Evolutionary conservation across 2,888 invertebrate species (phyloP).

Genomic region (Pheosia gnoma): DNA sequence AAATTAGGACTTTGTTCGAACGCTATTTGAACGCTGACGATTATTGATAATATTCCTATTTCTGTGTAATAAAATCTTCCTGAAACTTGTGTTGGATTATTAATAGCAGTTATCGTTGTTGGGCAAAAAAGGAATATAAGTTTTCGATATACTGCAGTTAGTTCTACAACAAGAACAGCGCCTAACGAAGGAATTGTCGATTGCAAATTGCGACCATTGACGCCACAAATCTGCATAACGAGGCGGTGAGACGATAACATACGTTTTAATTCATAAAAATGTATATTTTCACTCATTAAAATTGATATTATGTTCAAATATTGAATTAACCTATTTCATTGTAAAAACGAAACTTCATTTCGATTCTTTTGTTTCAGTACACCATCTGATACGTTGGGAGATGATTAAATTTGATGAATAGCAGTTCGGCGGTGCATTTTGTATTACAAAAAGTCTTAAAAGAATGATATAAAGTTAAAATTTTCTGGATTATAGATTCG

Average conservation of each 20-base stretch:
- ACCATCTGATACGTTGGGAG: constrained; percentile 44
- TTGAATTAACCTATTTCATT: constrained; percentile 70
- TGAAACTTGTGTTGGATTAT: constrained; percentile 40
- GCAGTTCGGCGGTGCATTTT: constrained; percentile 39
- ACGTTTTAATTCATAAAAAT: constrained; percentile 58
- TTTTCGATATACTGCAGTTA: constrained; percentile 62
- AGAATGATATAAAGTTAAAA: constrained; percentile 39
- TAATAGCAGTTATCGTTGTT: constrained; percentile 37
- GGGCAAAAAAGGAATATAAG: constrained; percentile 73
- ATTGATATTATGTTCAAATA: constrained; percentile 50
- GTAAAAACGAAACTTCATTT: constrained; percentile 75
- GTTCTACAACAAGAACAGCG: constrained; percentile 50
- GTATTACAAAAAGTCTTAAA: constrained; percentile 38
- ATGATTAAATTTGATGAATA: constrained; percentile 45
- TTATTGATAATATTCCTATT: constrained; percentile 58
- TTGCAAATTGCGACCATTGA: constrained; percentile 55
- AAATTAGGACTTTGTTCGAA: constrained; percentile 72
- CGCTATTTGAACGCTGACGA: constrained; percentile 55
- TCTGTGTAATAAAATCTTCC: constrained; percentile 45
- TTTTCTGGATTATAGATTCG: constrained; percentile 32
- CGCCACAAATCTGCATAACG: constrained; percentile 45
- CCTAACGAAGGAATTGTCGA: constrained; percentile 53
- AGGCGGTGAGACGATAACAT: constrained; percentile 49
- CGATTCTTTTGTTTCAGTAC: constrained; percentile 78
- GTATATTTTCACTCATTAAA: constrained; percentile 22